These are phyloP conservation scores for Unio pictorum DNA, from an alignment of 2,888 invertebrate species.

Conservation along the genomic window DNA sequence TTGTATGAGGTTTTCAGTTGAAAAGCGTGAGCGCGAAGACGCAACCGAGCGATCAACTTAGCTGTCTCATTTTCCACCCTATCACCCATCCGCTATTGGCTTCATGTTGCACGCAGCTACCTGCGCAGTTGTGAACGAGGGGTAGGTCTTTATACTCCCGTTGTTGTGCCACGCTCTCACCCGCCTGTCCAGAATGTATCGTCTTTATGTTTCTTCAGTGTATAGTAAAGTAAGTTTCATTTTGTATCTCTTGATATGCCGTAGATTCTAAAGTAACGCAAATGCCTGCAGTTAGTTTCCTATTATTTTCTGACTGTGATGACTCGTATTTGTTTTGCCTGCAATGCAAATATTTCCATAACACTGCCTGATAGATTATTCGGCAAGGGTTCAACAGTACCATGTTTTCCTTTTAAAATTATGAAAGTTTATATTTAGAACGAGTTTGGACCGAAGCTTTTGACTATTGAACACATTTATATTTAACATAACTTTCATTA, in stretches of 20 bases:
- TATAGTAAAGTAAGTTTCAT: background rate
- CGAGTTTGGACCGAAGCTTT: too few species aligned
- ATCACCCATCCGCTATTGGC: conserved; percentile 2
- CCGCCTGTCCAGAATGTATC: background rate
- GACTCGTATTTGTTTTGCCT: background rate
- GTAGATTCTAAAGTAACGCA: too few species aligned
- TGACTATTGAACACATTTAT: too few species aligned
- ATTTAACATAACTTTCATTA: too few species aligned
- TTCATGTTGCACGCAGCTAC: conserved; percentile 51
- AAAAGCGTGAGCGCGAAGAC: too few species aligned
- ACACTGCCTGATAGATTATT: too few species aligned
- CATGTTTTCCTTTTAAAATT: too few species aligned
- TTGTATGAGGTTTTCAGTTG: too few species aligned
- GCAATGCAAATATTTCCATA: too few species aligned
- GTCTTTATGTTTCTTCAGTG: background rate
- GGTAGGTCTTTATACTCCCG: conserved; percentile 32
- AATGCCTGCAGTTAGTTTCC: background rate
- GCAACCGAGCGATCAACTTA: background rate
- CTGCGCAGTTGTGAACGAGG: conserved; percentile 55
- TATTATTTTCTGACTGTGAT: conserved; percentile 1
- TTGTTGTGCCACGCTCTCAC: background rate
- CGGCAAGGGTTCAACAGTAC: too few species aligned
- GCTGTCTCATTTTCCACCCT: conserved; percentile 1
- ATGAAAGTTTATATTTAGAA: too few species aligned
- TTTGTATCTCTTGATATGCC: too few species aligned